These are phyloP conservation scores for Oreochromis spilurus DNA, from an alignment of 2,113 vertebrate species.

Conservation along the genomic window DNA sequence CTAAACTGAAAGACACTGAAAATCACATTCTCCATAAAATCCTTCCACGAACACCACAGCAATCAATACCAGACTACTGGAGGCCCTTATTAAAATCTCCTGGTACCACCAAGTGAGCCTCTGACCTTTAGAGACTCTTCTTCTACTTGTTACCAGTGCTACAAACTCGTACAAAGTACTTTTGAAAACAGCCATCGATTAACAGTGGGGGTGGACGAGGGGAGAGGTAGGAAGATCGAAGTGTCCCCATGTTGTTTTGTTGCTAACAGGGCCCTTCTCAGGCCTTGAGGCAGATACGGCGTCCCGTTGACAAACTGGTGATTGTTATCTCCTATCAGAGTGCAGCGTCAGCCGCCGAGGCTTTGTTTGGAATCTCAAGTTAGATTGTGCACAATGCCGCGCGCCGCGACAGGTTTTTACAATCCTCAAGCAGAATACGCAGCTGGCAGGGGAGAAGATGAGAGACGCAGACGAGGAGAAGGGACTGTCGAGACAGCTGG, in stretches of 20 bases:
- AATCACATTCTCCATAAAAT: slow-evolving; percentile 30
- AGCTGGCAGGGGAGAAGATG: slow-evolving; percentile 21
- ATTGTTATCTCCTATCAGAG: slow-evolving; percentile 62
- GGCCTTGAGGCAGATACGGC: slow-evolving; percentile 46
- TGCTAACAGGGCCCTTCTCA: slow-evolving; percentile 40
- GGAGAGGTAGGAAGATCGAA: slow-evolving; percentile 42
- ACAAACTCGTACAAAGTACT: slow-evolving; percentile 51
- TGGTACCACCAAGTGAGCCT: slow-evolving; percentile 17
- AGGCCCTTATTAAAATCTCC: slow-evolving; percentile 38
- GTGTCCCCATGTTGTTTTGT: slow-evolving; percentile 48
- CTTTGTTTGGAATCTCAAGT: slow-evolving; percentile 52
- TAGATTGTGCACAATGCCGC: slow-evolving; percentile 21
- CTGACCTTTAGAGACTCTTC: slow-evolving; percentile 58
- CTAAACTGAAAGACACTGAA: not conserved
- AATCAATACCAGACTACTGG: slow-evolving; percentile 50
- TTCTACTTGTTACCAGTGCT: slow-evolving; percentile 19
- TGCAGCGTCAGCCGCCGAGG: slow-evolving; percentile 12
- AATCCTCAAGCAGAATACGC: slow-evolving; percentile 20
- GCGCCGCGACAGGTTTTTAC: slow-evolving; percentile 36
- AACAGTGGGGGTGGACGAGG: slow-evolving; percentile 12
- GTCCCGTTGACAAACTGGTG: slow-evolving; percentile 60
- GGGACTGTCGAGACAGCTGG: not conserved
- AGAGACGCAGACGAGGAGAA: not conserved
- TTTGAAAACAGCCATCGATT: slow-evolving; percentile 64
- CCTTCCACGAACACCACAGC: slow-evolving; percentile 4